phyloP scores from a whole-genome alignment of 2,113 vertebrate species.

The Nycticebus coucang region DNA sequence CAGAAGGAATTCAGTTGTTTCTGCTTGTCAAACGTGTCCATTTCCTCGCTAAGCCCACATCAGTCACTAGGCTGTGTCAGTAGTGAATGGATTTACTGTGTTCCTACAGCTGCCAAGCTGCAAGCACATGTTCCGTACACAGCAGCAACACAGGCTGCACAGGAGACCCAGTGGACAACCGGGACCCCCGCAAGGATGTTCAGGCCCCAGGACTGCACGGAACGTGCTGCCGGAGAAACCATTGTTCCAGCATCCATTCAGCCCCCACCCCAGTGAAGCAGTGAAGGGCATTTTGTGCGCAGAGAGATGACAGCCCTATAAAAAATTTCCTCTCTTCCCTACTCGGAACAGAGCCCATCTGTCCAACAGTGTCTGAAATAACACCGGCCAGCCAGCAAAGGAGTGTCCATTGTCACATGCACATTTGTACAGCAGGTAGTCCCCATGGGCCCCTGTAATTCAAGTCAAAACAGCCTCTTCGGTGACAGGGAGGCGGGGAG shows the following conservation, averaged over 20 bases:
- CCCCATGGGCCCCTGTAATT: slow-evolving; percentile 49
- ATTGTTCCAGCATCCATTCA: neutral
- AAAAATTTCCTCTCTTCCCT: neutral
- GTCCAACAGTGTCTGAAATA: slow-evolving; percentile 65
- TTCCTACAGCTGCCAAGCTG: neutral
- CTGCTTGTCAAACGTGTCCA: slow-evolving; percentile 36
- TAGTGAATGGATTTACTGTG: slow-evolving; percentile 37
- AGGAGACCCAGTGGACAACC: neutral
- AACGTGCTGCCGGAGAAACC: neutral
- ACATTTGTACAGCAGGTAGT: slow-evolving; percentile 32
- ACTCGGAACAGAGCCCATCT: slow-evolving; percentile 48
- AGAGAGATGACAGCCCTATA: neutral
- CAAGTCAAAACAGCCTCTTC: slow-evolving; percentile 61
- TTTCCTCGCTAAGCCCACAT: neutral
- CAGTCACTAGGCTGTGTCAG: slow-evolving; percentile 39
- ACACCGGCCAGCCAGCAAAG: neutral
- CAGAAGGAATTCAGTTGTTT: slow-evolving; percentile 50
- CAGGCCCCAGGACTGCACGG: neutral
- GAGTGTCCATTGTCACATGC: slow-evolving; percentile 56
- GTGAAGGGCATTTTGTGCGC: neutral
- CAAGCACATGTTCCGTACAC: neutral
- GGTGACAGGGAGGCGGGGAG: slow-evolving; percentile 17
- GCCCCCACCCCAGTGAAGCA: neutral
- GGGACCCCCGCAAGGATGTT: neutral
- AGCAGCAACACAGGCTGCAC: neutral